Evolutionary conservation across 2,888 invertebrate species (phyloP), one percentile per base, ranked within the genome.

Genomic region (Andrena marginata): DNA sequence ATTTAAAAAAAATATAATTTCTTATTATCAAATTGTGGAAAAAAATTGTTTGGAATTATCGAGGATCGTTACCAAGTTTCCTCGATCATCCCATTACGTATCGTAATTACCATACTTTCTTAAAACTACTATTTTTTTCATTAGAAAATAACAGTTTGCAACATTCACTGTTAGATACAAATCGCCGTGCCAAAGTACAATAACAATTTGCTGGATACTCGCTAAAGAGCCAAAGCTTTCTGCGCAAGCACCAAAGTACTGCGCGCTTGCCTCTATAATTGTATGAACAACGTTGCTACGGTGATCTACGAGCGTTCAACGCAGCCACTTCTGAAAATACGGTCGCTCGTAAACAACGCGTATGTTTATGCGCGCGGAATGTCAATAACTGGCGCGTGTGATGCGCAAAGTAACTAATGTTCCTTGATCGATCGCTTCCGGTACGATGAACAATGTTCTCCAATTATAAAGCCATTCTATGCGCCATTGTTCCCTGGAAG

Each of bases 341-440:
- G 69, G 69, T 69, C 42, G 33, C 31, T 73, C 70, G 73, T 79
- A 81, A 81, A 74, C 69, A 73, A 80, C 60, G 74, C 20, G 54
- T 64, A 51, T 69, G 64, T 74, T 79, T 69, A 60, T 68, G 69
- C 80, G 60, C 64, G 23, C 33, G 35, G 68, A 81, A 81, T 81
- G 64, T 69, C 72, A 79, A 81, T 79, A 70, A 23, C 60, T 68
- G 73, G 56, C 73, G 62, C 64, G 51, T 73, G 33, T 42, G 69
- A 81, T 69, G 56, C 69, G 64, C 73, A 62, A 72, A 51, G 62
- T 73, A 79, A 70, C 72, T 74, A 72, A 73, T 74, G 54, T 72
- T 81, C 62, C 64, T 80, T 81, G 65, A 65, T 74, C 33, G 10
- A 74, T 65, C 65, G 56, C 63, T 74, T 80, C 80, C 80, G 73